A percentile compares a stretch with the other conserved stretches of the same genome.
phyloP scores from a whole-genome alignment of 92 coral and sea anemone species.

The Ricordea florida region DNA sequence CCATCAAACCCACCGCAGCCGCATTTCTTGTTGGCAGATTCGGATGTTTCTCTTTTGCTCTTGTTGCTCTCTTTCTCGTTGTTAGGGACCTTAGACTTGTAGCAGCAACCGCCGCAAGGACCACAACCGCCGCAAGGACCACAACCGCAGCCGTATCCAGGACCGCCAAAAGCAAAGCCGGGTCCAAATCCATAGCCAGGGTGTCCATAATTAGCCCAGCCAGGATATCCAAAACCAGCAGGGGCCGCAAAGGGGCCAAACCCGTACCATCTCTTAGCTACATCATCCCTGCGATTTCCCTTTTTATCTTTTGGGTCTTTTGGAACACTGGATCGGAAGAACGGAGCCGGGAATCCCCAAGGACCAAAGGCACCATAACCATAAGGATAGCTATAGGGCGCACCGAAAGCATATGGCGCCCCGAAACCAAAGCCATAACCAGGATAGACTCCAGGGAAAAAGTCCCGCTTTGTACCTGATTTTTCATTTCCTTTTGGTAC shows the following conservation, averaged over 20 bases:
- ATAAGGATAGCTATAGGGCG: too few relatives aligned
- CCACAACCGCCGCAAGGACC: conserved; percentile 37
- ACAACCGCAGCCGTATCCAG: conserved; percentile 37
- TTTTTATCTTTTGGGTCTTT: conserved; percentile 22
- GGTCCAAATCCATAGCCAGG: conserved; percentile 79
- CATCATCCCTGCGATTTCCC: conserved; percentile 55
- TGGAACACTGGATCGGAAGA: conserved; percentile 74
- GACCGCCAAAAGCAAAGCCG: conserved; percentile 53
- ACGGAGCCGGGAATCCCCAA: conserved; percentile 23
- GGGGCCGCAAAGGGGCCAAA: conserved; percentile 56
- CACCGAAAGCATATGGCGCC: conserved; percentile 26
- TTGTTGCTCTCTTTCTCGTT: background rate
- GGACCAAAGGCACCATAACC: background rate
- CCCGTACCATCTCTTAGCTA: conserved; percentile 70
- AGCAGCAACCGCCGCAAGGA: conserved; percentile 51
- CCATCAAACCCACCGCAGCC: conserved; percentile 29
- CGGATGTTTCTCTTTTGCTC: conserved; percentile 8
- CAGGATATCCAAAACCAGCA: conserved; percentile 86
- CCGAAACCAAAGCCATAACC: conserved; percentile 45
- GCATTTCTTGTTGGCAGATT: conserved; percentile 27
- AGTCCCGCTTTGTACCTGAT: conserved; percentile 17
- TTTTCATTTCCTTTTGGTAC: conserved; percentile 3
- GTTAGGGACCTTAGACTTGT: conserved; percentile 39
- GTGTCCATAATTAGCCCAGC: conserved; percentile 83
- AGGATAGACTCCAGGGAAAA: conserved; percentile 29